Evolutionary conservation across 2,113 vertebrate genomes (phyloP).

Genomic region (Hepsetus odoe): DNA sequence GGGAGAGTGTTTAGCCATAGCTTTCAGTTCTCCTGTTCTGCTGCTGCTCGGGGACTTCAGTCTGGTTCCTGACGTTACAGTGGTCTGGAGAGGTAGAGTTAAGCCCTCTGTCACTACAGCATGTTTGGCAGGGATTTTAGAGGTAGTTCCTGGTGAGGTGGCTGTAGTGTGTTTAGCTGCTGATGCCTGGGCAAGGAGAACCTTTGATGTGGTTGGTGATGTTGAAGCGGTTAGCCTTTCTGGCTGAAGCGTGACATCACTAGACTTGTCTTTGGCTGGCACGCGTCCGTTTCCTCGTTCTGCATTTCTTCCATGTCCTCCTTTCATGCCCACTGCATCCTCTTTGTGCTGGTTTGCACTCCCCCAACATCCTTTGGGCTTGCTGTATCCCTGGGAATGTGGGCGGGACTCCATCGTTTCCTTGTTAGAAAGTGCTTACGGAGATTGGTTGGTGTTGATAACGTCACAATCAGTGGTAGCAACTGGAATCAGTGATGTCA

Average conservation of each 20-base stretch:
- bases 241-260: background rate
- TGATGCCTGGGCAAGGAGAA: background rate
- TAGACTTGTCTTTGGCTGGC: background rate
- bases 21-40: conserved; percentile 15
- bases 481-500: background rate
- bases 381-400: conserved; percentile 7
- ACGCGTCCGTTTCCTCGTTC: background rate
- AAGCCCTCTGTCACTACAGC: background rate
- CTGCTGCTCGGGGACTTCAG: conserved; percentile 45
- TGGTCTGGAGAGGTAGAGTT: conserved; percentile 6
- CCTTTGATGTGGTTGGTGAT: conserved; percentile 7
- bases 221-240: conserved; percentile 25
- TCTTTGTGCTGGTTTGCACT: conserved; percentile 20
- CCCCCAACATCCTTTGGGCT: conserved; percentile 37
- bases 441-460: background rate
- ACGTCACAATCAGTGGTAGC: background rate
- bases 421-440: background rate
- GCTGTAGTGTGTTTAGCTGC: background rate
- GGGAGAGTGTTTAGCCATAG: conserved; percentile 1
- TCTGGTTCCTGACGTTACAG: background rate
- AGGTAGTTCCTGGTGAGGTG: background rate
- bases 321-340: conserved; percentile 32
- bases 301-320: conserved; percentile 12
- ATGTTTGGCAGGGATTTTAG: background rate
- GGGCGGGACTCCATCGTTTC: conserved; percentile 10